Conservation (phyloP, 2,797 vertebrate species). For the Acanthis flammea region DNA sequence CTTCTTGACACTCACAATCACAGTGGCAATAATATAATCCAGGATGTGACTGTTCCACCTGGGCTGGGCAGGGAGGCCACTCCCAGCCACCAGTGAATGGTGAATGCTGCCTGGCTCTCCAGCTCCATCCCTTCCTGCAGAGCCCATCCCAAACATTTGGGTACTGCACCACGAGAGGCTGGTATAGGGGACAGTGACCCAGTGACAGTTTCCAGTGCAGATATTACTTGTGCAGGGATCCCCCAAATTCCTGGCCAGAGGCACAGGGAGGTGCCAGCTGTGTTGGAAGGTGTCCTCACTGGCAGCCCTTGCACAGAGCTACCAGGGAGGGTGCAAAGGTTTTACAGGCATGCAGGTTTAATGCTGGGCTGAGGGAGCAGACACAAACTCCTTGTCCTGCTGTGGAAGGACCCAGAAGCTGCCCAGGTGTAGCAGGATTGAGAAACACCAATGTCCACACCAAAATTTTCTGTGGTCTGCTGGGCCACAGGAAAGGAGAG, state of each 20-base stretch:
- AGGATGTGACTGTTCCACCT: not conserved
- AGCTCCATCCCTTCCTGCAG: not conserved
- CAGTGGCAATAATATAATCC: not conserved
- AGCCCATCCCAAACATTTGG: not conserved
- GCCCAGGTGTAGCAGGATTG: accelerated
- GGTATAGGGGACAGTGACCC: not conserved
- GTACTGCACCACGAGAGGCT: not conserved
- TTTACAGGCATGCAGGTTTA: not conserved
- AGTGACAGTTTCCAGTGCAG: not conserved
- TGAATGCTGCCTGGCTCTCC: not conserved
- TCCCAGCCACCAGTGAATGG: not conserved
- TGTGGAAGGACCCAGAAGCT: not conserved
- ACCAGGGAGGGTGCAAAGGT: not conserved
- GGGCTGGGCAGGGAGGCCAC: not conserved
- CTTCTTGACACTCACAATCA: not conserved
- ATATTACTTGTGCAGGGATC: not conserved
- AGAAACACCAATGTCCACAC: not conserved
- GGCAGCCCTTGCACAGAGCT: not conserved
- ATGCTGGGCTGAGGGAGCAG: not conserved
- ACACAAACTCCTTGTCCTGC: not conserved
- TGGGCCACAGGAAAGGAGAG: not conserved
- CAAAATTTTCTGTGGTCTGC: not conserved
- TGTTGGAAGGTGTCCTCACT: not conserved
- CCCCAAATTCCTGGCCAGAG: not conserved
- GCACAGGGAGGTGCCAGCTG: not conserved